A percentile compares a stretch with the other conserved stretches of the same genome.
These are phyloP conservation scores for Scaptodrosophila latifasciaeformis DNA, from an alignment of 2,888 invertebrate genomes.

Conservation along the genomic window DNA sequence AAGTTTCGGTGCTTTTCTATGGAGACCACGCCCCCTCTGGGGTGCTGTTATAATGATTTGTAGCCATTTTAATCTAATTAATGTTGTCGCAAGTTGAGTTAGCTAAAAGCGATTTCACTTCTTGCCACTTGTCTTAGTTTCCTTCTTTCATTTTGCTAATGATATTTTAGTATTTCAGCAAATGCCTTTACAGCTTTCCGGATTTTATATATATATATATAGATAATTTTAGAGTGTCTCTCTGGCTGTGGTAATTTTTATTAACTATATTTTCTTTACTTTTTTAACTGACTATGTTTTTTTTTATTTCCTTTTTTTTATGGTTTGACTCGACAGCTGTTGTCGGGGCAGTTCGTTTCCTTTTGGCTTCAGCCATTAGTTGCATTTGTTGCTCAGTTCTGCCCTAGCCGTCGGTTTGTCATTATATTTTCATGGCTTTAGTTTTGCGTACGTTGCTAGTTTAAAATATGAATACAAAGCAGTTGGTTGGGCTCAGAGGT, in stretches of 20 bases:
- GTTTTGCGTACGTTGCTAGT: conserved; percentile 33
- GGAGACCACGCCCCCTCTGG: conserved; percentile 26
- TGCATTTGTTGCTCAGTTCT: conserved; percentile 38
- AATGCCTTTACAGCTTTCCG: no score
- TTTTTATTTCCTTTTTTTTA: no score
- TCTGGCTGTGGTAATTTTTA: no score
- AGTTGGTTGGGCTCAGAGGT: no score
- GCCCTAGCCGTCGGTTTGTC: conserved; percentile 29
- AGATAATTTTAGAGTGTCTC: no score
- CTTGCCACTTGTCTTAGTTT: conserved; percentile 33
- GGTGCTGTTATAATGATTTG: conserved; percentile 65
- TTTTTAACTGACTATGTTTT: no score
- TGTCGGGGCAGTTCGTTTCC: no score
- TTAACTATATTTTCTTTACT: no score
- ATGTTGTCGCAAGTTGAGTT: conserved; percentile 44
- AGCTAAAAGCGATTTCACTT: conserved; percentile 27
- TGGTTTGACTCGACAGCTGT: no score
- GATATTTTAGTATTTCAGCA: conserved; percentile 22
- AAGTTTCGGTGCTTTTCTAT: not conserved
- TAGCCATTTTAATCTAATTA: conserved; percentile 59
- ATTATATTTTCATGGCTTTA: conserved; percentile 55
- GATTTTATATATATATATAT: no score
- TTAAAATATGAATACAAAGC: conserved; percentile 55
- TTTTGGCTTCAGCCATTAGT: conserved; percentile 35
- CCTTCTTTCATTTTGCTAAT: conserved; percentile 27